Conservation (phyloP, 2,888 invertebrate species). For the Mechanitis messenoides region DNA sequence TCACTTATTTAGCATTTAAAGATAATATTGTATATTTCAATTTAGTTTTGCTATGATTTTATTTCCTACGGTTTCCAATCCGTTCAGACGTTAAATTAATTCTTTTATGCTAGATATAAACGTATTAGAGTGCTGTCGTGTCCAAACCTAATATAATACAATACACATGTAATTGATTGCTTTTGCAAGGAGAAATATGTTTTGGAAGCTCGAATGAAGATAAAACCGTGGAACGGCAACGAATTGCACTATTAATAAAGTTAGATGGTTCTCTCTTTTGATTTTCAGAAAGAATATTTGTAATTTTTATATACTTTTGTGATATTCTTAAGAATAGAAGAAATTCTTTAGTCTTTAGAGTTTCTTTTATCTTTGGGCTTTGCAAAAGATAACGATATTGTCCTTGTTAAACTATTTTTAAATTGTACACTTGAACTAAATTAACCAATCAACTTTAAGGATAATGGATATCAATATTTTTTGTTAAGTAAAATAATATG, state of each 20-base stretch:
- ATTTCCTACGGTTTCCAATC: background rate
- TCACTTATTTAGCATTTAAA: too few relatives aligned
- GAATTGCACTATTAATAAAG: conserved; percentile 26
- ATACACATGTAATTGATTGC: conserved; percentile 22
- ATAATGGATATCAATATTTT: too few relatives aligned
- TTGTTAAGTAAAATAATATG: too few relatives aligned
- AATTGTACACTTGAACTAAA: too few relatives aligned
- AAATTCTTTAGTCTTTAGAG: too few relatives aligned
- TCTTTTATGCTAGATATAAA: conserved; percentile 10
- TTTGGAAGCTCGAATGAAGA: conserved; percentile 22
- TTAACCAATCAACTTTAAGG: too few relatives aligned
- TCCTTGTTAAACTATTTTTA: too few relatives aligned
- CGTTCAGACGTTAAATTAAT: too few relatives aligned
- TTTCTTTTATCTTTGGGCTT: too few relatives aligned
- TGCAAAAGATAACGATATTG: too few relatives aligned
- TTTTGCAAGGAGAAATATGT: conserved; percentile 23
- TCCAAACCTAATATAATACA: conserved; percentile 23
- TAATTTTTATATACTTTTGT: background rate
- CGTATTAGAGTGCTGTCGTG: conserved; percentile 20
- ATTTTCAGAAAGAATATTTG: conserved; percentile 10
- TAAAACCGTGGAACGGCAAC: conserved; percentile 21
- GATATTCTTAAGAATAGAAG: background rate
- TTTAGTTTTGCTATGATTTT: background rate
- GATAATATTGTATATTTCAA: background rate
- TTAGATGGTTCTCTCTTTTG: conserved; percentile 22